Base-by-base conservation (phyloP, 1,140 invertebrate species). In the Luehdorfia chinensis region DNA sequence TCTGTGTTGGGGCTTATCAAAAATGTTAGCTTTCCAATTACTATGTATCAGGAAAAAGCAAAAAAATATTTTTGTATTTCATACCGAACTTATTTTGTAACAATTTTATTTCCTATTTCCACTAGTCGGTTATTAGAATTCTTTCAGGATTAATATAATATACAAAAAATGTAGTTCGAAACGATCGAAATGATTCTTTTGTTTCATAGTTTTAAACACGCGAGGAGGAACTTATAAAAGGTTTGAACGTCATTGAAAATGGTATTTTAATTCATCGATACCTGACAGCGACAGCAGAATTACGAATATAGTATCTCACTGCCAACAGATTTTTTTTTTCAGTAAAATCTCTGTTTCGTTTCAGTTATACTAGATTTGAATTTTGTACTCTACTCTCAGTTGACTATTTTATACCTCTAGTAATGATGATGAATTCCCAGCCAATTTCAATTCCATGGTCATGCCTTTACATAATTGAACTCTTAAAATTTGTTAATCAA, bases 211-310 rank as follows among this genome's bases (percentile, higher is more conserved):
- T 21, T 21, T 3, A 21, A 21, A 31, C 11, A 13, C 2, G 7
- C 1, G 55, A 68, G 62, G 66, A 62, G 62, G 60, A 67, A 59
- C 58, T 50, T 39, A 36, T 52, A 61, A 64, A 71, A 59, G 63
- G 58, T 67, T 70, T 62, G 65, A 74, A 64, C 59, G 71, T 75
- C 75, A 78, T 67, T 73, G 66, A 75, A 71, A 77, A 73, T 68
- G 59, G 70, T 79, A 70, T 77, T 77, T 81, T 83, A 79, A 83
- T 79, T 74, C 75, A 76, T 76, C 70, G 73, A 75, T 78, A 72
- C 70, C 72, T 75, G 73, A 54, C 64, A 63, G 62, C 61, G 66
- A 65, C 66, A 67, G 66, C 41, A 45, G 66, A 66, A 77, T 79
- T 79, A 78, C 51, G 57, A 58, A 43, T 57, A 55, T 7, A 30